A percentile compares a stretch with the other conserved stretches of the same genome.
Conservation (phyloP, 2,888 invertebrate genomes). For the Congeria kusceri region DNA sequence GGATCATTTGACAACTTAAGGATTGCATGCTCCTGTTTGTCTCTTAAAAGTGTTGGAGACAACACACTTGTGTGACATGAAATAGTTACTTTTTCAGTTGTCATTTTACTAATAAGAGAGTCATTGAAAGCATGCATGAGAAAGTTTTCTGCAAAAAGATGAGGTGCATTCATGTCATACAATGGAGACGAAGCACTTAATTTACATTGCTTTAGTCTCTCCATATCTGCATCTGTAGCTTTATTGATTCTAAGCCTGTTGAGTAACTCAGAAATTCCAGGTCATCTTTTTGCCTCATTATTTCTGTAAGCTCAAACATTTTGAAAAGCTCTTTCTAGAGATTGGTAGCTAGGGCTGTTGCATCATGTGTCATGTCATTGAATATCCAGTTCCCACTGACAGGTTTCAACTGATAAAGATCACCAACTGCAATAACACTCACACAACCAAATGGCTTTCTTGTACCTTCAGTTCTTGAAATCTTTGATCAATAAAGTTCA, state of each 20-base stretch:
- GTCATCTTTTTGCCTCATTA: constrained; percentile 66
- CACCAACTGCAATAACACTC: constrained; percentile 66
- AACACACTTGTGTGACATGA: constrained; percentile 26
- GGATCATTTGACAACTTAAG: constrained; percentile 32
- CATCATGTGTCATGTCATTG: constrained; percentile 40
- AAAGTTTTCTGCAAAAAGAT: constrained; percentile 46
- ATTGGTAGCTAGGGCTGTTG: constrained; percentile 46
- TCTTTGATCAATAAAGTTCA: constrained; percentile 55
- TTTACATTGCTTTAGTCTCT: constrained; percentile 20
- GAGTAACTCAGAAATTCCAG: constrained; percentile 53
- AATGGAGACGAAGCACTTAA: constrained; percentile 7
- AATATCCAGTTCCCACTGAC: constrained; percentile 62
- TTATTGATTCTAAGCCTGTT: constrained; percentile 56
- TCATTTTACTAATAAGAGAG: constrained; percentile 13
- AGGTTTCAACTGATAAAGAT: constrained; percentile 63
- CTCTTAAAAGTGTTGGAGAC: constrained; percentile 23
- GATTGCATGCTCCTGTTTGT: constrained; percentile 26
- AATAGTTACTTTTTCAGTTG: constrained; percentile 21
- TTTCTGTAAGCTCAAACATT: constrained; percentile 61
- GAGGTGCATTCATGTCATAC: constrained; percentile 27
- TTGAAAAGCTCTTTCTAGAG: constrained; percentile 61
- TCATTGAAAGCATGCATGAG: constrained; percentile 38
- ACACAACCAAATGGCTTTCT: constrained; percentile 57
- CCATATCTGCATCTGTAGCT: constrained; percentile 43
- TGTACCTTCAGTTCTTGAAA: constrained; percentile 58